A percentile compares a stretch with the other conserved stretches of the same genome.
These are phyloP conservation scores for Drosophila setosimentum DNA, from an alignment of 2,888 invertebrate genomes.

Conservation along the genomic window DNA sequence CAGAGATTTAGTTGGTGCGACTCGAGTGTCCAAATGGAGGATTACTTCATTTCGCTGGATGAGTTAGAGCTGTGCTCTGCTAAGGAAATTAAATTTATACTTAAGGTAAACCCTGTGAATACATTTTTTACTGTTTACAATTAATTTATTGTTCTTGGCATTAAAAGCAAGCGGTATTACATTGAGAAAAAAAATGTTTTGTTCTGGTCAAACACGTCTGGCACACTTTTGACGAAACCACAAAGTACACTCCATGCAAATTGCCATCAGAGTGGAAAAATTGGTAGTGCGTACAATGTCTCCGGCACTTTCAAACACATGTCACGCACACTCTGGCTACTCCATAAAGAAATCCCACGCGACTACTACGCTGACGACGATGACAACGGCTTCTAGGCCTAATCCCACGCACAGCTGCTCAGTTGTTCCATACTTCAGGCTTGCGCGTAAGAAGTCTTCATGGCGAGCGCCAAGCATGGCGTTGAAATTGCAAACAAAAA, in stretches of 20 bases:
- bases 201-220: conserved; percentile 16
- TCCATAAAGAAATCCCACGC: conserved; percentile 57
- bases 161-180: background rate
- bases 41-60: conserved; percentile 4
- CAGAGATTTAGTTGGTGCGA: conserved; percentile 10
- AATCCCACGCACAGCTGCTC: conserved; percentile 53
- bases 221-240: conserved; percentile 39
- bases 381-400: conserved; percentile 28
- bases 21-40: conserved; percentile 4
- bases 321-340: conserved; percentile 65
- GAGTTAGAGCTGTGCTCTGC: background rate
- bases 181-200: background rate
- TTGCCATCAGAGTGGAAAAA: conserved; percentile 20
- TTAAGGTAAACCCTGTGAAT: background rate
- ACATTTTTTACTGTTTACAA: background rate
- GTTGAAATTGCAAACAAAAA: conserved; percentile 42
- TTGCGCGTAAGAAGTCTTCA: conserved; percentile 28
- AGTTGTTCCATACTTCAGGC: background rate
- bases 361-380: conserved; percentile 19
- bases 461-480: conserved; percentile 44
- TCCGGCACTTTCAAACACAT: conserved; percentile 61
- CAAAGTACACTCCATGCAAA: conserved; percentile 14
- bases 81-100: background rate
- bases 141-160: background rate
- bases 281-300: conserved; percentile 30